Conservation (phyloP, 1,140 invertebrate species). For the Mercenaria mercenaria region DNA sequence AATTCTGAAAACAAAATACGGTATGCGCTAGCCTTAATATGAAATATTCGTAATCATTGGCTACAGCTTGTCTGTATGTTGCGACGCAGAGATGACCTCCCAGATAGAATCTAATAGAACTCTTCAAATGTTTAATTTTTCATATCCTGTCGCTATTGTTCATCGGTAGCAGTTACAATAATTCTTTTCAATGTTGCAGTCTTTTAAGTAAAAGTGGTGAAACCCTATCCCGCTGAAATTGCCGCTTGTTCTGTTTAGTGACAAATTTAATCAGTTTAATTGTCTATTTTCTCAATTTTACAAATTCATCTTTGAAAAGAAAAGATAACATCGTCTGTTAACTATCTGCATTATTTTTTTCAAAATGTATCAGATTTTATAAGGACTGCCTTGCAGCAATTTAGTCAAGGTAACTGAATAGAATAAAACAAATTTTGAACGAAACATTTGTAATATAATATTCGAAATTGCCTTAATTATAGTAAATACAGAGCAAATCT, state of each 20-base stretch:
- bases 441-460: constrained; percentile 6
- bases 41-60: neutral
- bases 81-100: constrained; percentile 18
- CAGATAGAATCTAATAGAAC: constrained; percentile 20
- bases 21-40: neutral
- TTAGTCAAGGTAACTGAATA: constrained; percentile 6
- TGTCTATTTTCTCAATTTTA: constrained; percentile 39
- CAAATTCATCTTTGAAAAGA: constrained; percentile 12
- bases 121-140: constrained; percentile 23
- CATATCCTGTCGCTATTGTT: constrained; percentile 25
- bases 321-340: constrained; percentile 31
- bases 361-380: constrained; percentile 21
- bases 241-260: neutral
- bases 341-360: constrained; percentile 1
- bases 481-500: neutral
- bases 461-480: neutral
- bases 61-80: constrained; percentile 19
- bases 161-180: neutral
- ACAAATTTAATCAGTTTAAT: constrained; percentile 29
- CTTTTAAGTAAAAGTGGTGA: constrained; percentile 36
- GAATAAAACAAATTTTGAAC: constrained; percentile 2
- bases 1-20: no score
- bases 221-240: neutral
- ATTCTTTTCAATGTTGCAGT: constrained; percentile 16
- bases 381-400: neutral